A percentile compares a stretch with the other conserved stretches of the same genome.
phyloP scores from a whole-genome alignment of 2,888 invertebrate species.

The Trichogramma evanescens region DNA sequence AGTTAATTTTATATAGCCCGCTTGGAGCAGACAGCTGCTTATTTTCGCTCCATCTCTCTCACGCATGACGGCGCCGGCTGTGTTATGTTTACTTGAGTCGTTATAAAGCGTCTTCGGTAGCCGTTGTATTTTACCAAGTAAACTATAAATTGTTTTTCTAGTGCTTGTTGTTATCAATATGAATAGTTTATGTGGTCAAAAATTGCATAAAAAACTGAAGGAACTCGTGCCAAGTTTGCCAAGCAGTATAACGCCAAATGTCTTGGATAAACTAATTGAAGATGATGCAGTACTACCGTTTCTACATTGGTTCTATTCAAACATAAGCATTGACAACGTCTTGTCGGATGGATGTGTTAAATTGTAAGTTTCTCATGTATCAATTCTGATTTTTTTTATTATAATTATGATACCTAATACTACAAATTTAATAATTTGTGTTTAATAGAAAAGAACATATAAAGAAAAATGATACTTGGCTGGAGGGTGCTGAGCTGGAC shows the following conservation, averaged over 20 bases:
- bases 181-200: conserved; percentile 27
- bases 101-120: no score
- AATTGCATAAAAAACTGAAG: conserved; percentile 33
- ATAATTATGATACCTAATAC: conserved; percentile 1
- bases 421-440: conserved; percentile 9
- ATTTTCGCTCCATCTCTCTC: no score
- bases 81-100: no score
- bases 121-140: no score
- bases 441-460: conserved; percentile 31
- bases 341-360: conserved; percentile 32
- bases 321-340: conserved; percentile 36
- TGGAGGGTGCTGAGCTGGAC: conserved; percentile 35
- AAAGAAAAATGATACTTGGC: conserved; percentile 31
- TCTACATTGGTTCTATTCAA: conserved; percentile 39
- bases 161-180: background rate
- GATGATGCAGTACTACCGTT: conserved; percentile 35
- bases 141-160: no score
- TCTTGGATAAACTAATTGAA: conserved; percentile 34
- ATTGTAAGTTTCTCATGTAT: conserved; percentile 29
- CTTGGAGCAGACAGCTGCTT: no score
- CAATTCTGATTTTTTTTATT: conserved; percentile 6
- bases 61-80: no score
- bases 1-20: no score
- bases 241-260: conserved; percentile 29
- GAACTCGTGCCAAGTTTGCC: conserved; percentile 33